phyloP scores from a whole-genome alignment of 2,888 invertebrate species.

The Hypercompe scribonia region DNA sequence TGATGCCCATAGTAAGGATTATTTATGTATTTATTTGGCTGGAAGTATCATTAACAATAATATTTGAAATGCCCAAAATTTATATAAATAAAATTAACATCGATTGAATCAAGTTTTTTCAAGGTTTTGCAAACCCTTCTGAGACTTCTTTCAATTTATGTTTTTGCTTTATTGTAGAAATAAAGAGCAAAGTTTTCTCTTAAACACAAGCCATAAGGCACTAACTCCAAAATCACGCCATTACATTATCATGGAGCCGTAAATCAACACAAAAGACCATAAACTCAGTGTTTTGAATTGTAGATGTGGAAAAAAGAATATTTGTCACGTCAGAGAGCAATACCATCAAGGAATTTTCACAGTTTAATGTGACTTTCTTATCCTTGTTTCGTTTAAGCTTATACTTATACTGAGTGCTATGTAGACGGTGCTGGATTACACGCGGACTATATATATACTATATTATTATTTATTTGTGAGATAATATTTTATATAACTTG shows the following conservation, averaged over 20 bases:
- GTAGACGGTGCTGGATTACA: not conserved
- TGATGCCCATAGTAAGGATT: no score
- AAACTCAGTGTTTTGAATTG: conserved; percentile 50
- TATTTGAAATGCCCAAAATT: no score
- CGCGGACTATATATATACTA: no score
- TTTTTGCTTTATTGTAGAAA: conserved; percentile 2
- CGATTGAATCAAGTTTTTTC: no score
- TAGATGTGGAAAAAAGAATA: conserved; percentile 45
- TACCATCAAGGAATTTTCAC: conserved; percentile 21
- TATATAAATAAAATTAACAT: no score
- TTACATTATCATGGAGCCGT: conserved; percentile 41
- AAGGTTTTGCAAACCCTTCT: no score
- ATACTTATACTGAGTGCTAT: conserved; percentile 9
- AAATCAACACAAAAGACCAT: conserved; percentile 43
- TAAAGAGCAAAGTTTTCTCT: conserved; percentile 4
- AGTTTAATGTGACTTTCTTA: conserved; percentile 14
- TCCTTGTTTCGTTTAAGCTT: conserved; percentile 20
- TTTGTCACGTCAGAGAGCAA: conserved; percentile 35
- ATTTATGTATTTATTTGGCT: no score
- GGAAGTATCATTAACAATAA: no score
- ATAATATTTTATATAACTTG: no score
- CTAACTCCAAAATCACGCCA: conserved; percentile 37
- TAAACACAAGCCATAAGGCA: conserved; percentile 22
- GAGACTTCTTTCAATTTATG: no score
- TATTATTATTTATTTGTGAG: not conserved